These are phyloP conservation scores for Tortricodes alternella DNA, from an alignment of 2,888 invertebrate species.

Conservation along the genomic window DNA sequence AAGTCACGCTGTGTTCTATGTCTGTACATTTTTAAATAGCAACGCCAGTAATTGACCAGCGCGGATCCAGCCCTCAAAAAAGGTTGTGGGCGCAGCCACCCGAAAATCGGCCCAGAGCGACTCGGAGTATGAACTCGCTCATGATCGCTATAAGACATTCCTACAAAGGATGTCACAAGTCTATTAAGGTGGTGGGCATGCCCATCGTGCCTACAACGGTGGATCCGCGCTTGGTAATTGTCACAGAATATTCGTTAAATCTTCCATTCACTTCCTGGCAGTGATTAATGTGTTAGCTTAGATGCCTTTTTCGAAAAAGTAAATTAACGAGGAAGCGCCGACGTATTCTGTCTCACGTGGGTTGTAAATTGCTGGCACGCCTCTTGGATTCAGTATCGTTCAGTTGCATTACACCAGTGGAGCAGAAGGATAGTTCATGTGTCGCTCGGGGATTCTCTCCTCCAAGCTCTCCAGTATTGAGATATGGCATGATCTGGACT, in stretches of 20 bases:
- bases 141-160: too few species aligned
- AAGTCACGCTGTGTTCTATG: too few species aligned
- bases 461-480: neutral
- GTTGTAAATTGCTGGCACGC: neutral
- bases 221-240: too few species aligned
- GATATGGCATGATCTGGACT: neutral
- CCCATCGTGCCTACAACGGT: too few species aligned
- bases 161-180: too few species aligned
- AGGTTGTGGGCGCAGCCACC: too few species aligned
- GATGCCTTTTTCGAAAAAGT: slow-evolving; percentile 8
- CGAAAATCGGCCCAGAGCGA: too few species aligned
- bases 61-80: too few species aligned
- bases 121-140: too few species aligned
- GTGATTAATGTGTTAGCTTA: slow-evolving; percentile 17
- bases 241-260: neutral
- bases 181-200: too few species aligned
- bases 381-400: neutral
- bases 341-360: neutral
- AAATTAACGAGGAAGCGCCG: slow-evolving; percentile 8
- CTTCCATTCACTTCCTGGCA: neutral
- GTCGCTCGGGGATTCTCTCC: neutral
- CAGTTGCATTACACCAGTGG: neutral
- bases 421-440: neutral
- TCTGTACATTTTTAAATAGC: too few species aligned
- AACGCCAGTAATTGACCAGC: too few species aligned